Evolutionary conservation across 2,888 invertebrate genomes (phyloP), one percentile per base, ranked within the genome.

Genomic region (Yponomeuta malinellus): DNA sequence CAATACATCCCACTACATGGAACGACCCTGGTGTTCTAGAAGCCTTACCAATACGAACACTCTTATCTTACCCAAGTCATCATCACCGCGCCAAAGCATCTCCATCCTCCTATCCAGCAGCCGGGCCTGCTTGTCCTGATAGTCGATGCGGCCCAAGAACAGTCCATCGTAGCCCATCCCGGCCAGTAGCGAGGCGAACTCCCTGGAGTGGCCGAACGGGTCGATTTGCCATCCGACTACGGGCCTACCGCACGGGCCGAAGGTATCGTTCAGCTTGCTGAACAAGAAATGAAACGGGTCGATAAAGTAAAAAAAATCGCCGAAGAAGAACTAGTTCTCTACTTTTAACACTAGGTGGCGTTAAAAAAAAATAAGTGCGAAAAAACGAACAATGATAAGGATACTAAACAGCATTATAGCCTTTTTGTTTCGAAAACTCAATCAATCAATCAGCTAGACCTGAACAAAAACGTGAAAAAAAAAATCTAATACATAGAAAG

Each of bases 101-200:
- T 98, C 98, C 84, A 96, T 94, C 0, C 93, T 94, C 78, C 93
- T 94, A 0, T 90, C 88, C 0, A 75, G 72, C 15, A 95, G 81
- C 70, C 98, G 90, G 0, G 87, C 77, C 0, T 72, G 72, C 82
- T 97, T 97, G 81, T 98, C 98, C 81, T 96, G 95, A 84, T 96
- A 97, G 85, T 98, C 98, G 37, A 98, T 93, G 33, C 98, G 93
- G 0, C 97, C 98, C 72, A 98, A 94, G 79, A 98, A 96, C 74
- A 97, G 86, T 0, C 97, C 98, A 80, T 98, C 98, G 80, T 95
- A 98, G 74, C 98, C 98, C 94, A 98, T 95, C 83, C 95, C 95
- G 0, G 96, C 94, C 52, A 96, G 94, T 0, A 96, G 85, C 0
- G 95, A 95, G 0, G 97, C 98, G 92, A 96, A 96, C 86, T 98